phyloP scores from a whole-genome alignment of 2,797 vertebrate species.

The Protosalanx chinensis region DNA sequence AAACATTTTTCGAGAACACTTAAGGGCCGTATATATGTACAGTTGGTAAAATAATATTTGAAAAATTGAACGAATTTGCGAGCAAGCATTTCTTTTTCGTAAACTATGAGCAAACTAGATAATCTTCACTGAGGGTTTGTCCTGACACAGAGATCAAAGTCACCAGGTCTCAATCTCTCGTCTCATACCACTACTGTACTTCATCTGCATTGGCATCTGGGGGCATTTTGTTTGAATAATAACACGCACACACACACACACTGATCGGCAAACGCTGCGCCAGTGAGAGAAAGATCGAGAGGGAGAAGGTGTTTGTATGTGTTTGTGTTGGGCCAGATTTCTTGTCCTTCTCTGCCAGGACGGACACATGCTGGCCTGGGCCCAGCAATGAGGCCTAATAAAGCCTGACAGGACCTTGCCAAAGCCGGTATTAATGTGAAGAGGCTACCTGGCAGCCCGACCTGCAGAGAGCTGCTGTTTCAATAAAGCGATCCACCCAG shows the following conservation, averaged over 20 bases:
- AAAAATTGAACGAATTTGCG: no score
- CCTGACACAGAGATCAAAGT: no score
- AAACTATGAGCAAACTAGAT: no score
- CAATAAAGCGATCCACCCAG: slow-evolving; percentile 63
- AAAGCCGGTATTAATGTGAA: slow-evolving; percentile 64
- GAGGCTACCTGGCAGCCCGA: slow-evolving; percentile 57
- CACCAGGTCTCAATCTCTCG: no score
- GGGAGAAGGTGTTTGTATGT: not conserved
- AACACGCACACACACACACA: not conserved
- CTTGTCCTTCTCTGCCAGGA: slow-evolving; percentile 56
- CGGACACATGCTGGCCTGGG: slow-evolving; percentile 69
- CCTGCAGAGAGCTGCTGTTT: slow-evolving; percentile 62
- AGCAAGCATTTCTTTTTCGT: no score
- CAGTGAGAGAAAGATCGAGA: not conserved
- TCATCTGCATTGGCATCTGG: no score
- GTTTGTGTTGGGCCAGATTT: not conserved
- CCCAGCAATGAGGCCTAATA: slow-evolving; percentile 70
- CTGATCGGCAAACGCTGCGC: not conserved
- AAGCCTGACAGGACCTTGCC: slow-evolving; percentile 67
- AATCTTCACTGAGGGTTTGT: no score
- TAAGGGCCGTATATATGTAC: no score
- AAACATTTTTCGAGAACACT: no score
- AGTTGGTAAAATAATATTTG: no score
- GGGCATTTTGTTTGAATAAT: not conserved
- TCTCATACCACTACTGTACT: no score